Conservation (phyloP, 2,888 invertebrate genomes). For the Malacosoma neustria region DNA sequence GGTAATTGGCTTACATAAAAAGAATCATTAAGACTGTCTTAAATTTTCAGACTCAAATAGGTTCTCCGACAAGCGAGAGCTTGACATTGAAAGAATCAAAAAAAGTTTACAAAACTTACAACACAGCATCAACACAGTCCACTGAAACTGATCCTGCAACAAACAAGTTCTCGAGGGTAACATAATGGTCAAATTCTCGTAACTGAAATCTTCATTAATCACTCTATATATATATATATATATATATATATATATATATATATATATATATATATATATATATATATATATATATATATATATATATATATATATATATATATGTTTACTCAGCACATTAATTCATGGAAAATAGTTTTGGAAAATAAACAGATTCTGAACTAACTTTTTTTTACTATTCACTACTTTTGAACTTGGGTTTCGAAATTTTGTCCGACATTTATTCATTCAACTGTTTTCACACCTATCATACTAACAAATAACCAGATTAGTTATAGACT, state of each 20-base stretch:
- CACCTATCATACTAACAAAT: not conserved
- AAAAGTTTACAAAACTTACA: constrained; percentile 58
- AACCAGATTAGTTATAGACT: not conserved
- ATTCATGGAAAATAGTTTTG: not conserved
- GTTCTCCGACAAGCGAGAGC: constrained; percentile 61
- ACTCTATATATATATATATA: too few species aligned
- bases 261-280: too few species aligned
- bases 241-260: too few species aligned
- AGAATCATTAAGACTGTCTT: constrained; percentile 5
- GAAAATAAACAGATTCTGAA: not conserved
- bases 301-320: not conserved
- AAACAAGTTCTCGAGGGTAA: constrained; percentile 64
- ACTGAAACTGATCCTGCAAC: constrained; percentile 45
- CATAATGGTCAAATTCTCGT: constrained; percentile 3
- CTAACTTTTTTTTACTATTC: not conserved
- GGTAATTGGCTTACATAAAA: not conserved
- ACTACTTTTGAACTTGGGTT: not conserved
- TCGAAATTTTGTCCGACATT: not conserved
- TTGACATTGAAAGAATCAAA: constrained; percentile 70
- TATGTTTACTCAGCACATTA: not conserved
- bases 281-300: too few species aligned
- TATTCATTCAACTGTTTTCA: not conserved
- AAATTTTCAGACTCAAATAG: constrained; percentile 60
- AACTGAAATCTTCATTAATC: not conserved
- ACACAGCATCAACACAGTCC: constrained; percentile 50